Evolutionary conservation across 2,113 vertebrate species (phyloP).

Genomic region (Peromyscus polionotus): DNA sequence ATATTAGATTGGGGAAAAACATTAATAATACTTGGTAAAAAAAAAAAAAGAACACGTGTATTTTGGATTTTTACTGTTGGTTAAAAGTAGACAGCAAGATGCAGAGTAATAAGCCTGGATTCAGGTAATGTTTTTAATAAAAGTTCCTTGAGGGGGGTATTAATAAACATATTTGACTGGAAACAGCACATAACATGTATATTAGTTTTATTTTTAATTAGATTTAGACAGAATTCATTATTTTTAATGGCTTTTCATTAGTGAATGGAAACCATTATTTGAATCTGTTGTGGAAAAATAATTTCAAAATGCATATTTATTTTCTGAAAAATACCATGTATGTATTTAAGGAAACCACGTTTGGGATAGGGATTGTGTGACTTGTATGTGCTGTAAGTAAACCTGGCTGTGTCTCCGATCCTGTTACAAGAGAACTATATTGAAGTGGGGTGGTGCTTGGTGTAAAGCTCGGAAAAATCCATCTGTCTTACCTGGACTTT

Average conservation of each 20-base stretch:
- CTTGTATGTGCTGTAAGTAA: conserved; percentile 12
- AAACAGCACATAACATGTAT: conserved; percentile 76
- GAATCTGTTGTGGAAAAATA: conserved; percentile 81
- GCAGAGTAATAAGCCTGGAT: conserved; percentile 31
- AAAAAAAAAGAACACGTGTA: conserved; percentile 50
- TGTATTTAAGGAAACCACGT: conserved; percentile 78
- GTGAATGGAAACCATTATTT: conserved; percentile 86
- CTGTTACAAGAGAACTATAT: neutral
- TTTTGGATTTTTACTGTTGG: conserved; percentile 57
- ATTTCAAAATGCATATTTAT: conserved; percentile 79
- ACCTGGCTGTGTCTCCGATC: neutral
- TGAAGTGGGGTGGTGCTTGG: neutral
- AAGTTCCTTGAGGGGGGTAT: conserved; percentile 68
- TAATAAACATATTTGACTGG: conserved; percentile 77
- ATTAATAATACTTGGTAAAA: conserved; percentile 64
- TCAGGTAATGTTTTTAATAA: conserved; percentile 72
- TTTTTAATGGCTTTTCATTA: conserved; percentile 89
- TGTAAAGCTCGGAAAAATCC: neutral
- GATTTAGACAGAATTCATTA: conserved; percentile 86
- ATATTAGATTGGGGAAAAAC: conserved; percentile 45
- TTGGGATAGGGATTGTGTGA: conserved; percentile 55
- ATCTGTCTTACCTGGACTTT: neutral
- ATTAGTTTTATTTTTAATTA: conserved; percentile 88
- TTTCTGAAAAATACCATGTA: conserved; percentile 77
- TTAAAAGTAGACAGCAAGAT: conserved; percentile 73